Evolutionary conservation across 2,113 vertebrate genomes (phyloP).

Genomic region (Phrynosoma platyrhinos): DNA sequence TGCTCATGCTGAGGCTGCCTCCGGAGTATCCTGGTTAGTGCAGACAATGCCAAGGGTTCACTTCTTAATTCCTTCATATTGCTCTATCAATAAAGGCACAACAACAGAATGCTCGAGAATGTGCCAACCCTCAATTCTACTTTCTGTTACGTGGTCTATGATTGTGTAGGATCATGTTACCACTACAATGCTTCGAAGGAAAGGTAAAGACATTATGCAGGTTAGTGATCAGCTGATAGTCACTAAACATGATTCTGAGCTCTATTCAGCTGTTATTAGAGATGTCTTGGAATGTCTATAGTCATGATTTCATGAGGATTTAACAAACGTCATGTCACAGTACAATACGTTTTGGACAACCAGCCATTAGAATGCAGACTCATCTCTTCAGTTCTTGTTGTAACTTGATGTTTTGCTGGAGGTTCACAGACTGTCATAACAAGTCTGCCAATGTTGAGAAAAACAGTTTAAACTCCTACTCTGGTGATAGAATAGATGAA

Average conservation of each 20-base stretch:
- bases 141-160: neutral
- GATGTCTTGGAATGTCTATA: neutral
- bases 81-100: neutral
- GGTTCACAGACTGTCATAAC: neutral
- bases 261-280: neutral
- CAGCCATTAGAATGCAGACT: neutral
- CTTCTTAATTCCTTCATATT: neutral
- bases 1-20: too few species aligned
- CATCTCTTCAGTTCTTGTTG: neutral
- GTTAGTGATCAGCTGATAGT: neutral
- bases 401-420: neutral
- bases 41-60: too few species aligned
- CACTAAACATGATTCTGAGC: neutral
- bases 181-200: neutral
- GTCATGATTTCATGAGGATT: neutral
- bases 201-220: neutral
- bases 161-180: neutral
- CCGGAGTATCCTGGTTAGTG: too few species aligned
- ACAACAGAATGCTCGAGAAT: neutral
- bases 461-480: neutral
- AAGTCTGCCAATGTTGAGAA: neutral
- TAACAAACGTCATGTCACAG: neutral
- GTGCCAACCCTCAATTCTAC: neutral
- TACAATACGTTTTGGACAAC: neutral
- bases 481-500: neutral